Percentiles rank a stretch among this genome's conserved stretches.
Conservation (phyloP, 2,888 invertebrate species). For the Ornithoptera alexandrae region DNA sequence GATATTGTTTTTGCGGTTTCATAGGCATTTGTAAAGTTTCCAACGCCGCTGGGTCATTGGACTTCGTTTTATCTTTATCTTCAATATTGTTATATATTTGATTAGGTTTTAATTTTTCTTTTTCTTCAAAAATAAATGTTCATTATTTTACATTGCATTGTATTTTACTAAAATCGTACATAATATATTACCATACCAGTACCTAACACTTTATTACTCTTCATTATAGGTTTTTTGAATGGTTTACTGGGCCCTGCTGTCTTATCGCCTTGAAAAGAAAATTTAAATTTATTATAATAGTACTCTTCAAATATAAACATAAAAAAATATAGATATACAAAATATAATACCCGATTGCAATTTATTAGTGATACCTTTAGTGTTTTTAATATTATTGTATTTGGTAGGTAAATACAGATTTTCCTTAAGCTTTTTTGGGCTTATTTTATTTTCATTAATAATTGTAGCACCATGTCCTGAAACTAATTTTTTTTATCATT, state of each 20-base stretch:
- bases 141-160: neutral
- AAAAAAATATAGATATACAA: neutral
- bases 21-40: slow-evolving; percentile 22
- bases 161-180: neutral
- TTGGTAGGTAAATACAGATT: slow-evolving; percentile 6
- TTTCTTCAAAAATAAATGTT: slow-evolving; percentile 4
- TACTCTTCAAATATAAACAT: neutral
- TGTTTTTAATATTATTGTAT: neutral
- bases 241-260: slow-evolving; percentile 29
- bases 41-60: slow-evolving; percentile 32
- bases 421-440: neutral
- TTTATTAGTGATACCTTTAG: neutral
- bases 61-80: slow-evolving; percentile 31
- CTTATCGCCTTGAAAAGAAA: slow-evolving; percentile 20
- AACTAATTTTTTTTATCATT: neutral
- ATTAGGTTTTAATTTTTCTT: slow-evolving; percentile 44
- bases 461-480: neutral
- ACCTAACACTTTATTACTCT: slow-evolving; percentile 19
- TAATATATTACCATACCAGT: slow-evolving; percentile 13
- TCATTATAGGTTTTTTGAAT: slow-evolving; percentile 11
- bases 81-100: neutral
- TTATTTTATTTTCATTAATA: neutral
- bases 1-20: slow-evolving; percentile 17
- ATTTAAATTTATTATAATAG: neutral
- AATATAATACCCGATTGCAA: slow-evolving; percentile 32